A percentile compares a stretch with the other conserved stretches of the same genome.
Conservation (phyloP, 2,113 vertebrate species). For the Ardeotis arabs region DNA sequence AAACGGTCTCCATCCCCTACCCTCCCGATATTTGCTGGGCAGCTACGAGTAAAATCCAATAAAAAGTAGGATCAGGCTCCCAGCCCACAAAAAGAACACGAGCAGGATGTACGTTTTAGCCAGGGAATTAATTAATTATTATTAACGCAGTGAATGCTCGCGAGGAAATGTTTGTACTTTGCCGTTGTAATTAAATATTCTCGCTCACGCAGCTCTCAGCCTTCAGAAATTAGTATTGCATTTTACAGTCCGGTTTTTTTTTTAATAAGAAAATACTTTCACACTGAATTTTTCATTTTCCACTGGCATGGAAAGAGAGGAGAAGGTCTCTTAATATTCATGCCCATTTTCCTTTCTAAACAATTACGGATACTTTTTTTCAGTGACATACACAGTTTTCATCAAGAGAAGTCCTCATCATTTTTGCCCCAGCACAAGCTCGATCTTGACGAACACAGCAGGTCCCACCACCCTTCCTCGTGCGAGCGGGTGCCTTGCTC, state of each 20-base stretch:
- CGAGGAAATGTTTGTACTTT: neutral
- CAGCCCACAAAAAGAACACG: neutral
- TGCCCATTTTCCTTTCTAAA: neutral
- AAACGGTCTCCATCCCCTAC: neutral
- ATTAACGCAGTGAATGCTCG: neutral
- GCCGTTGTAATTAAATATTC: slow-evolving; percentile 20
- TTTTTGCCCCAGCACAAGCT: neutral
- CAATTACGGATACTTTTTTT: neutral
- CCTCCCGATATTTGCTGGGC: neutral
- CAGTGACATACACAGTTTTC: neutral
- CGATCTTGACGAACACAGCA: neutral
- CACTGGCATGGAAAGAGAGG: neutral
- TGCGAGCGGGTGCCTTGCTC: neutral
- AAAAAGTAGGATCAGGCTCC: neutral
- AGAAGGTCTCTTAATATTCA: neutral
- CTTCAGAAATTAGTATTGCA: neutral
- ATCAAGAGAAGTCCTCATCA: neutral
- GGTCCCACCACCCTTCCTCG: neutral
- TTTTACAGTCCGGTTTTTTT: neutral
- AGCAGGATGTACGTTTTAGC: slow-evolving; percentile 2
- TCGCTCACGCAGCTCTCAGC: neutral
- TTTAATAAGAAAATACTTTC: slow-evolving; percentile 15
- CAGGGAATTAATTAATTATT: slow-evolving; percentile 32
- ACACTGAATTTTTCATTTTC: neutral
- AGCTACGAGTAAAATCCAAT: slow-evolving; percentile 41